Percentiles rank a stretch among this genome's conserved stretches.
These are phyloP conservation scores for Tychaedon coryphoeus DNA, from an alignment of 2,113 vertebrate species.

Conservation along the genomic window DNA sequence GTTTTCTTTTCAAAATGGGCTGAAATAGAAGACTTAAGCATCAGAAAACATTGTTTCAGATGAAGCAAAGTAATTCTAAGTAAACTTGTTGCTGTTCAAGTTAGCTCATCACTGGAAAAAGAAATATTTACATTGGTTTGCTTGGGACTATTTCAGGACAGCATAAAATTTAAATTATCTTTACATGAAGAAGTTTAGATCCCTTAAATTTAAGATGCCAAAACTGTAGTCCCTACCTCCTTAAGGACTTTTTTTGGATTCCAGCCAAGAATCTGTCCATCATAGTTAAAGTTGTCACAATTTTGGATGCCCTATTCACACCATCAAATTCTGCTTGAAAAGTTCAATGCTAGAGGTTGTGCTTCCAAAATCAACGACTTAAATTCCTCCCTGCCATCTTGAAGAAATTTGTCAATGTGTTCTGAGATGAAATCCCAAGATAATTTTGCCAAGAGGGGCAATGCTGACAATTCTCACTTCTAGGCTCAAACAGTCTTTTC, in stretches of 20 bases:
- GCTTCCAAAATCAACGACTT: constrained; percentile 27
- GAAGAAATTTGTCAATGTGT: neutral
- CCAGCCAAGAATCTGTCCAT: constrained; percentile 14
- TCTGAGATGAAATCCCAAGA: neutral
- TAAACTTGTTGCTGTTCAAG: neutral
- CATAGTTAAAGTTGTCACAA: neutral
- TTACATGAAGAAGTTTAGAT: neutral
- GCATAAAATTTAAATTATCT: neutral
- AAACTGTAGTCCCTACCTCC: neutral
- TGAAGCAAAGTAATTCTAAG: neutral
- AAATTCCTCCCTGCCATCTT: neutral
- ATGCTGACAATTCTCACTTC: neutral
- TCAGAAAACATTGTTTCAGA: neutral
- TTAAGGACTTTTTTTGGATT: neutral
- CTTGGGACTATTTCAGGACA: neutral
- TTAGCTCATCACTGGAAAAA: neutral
- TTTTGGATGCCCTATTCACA: constrained; percentile 51
- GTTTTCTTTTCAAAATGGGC: neutral
- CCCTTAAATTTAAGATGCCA: neutral
- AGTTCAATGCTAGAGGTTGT: neutral
- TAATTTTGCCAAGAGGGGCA: neutral
- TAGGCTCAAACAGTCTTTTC: neutral
- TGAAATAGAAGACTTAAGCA: neutral
- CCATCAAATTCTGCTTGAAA: constrained; percentile 30
- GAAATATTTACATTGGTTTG: neutral